These are phyloP conservation scores for Pachypanchax playfairii DNA, from an alignment of 2,113 vertebrate species.

Conservation along the genomic window DNA sequence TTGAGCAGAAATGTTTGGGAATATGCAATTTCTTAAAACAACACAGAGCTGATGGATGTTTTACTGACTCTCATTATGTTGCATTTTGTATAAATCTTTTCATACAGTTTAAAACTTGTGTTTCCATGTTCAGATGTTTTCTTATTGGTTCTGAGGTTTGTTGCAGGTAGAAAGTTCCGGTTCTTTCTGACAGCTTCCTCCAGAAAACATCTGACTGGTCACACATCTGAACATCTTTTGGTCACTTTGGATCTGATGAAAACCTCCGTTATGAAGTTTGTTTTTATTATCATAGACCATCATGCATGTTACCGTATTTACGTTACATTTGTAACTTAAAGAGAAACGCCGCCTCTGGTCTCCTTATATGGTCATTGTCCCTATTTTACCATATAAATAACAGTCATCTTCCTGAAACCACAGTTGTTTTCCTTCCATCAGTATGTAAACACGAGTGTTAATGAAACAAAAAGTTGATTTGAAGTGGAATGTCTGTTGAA, in stretches of 20 bases:
- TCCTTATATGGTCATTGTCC: background rate
- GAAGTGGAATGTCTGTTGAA: too few relatives aligned
- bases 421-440: constrained; percentile 35
- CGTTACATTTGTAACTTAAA: constrained; percentile 42
- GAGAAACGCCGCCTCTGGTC: constrained; percentile 37
- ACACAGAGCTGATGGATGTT: constrained; percentile 75
- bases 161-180: constrained; percentile 82
- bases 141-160: constrained; percentile 86
- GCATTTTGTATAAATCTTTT: constrained; percentile 85
- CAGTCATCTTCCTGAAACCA: constrained; percentile 19
- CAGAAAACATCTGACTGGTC: constrained; percentile 55
- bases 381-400: too few relatives aligned
- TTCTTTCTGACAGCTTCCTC: constrained; percentile 88
- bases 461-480: too few relatives aligned
- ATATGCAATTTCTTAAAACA: constrained; percentile 86
- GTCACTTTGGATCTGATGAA: constrained; percentile 32
- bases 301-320: constrained; percentile 75
- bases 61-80: constrained; percentile 78
- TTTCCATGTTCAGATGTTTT: constrained; percentile 97
- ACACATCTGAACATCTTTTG: too few relatives aligned
- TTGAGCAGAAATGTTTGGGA: constrained; percentile 73
- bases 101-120: constrained; percentile 79
- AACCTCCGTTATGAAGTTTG: constrained; percentile 34
- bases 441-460: background rate
- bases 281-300: constrained; percentile 49